phyloP scores from a whole-genome alignment of 2,888 invertebrate species.

The Epinotia brunnichana region DNA sequence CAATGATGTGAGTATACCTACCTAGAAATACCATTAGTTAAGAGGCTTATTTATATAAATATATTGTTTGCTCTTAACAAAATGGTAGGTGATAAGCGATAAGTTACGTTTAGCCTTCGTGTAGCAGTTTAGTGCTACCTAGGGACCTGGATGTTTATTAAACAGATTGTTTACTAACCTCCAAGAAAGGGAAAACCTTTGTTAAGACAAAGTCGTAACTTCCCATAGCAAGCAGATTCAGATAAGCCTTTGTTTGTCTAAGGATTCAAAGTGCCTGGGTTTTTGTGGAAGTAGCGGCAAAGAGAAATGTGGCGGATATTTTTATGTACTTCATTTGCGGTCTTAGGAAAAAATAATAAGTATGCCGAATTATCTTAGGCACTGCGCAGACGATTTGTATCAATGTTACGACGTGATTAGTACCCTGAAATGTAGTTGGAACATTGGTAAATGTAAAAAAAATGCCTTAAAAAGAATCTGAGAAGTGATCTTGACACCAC shows the following conservation, averaged over 20 bases:
- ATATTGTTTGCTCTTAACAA: neutral
- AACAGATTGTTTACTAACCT: constrained; percentile 20
- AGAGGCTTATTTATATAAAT: neutral
- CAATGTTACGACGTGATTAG: too few species aligned
- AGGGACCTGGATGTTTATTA: constrained; percentile 17
- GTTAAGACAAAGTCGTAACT: neutral
- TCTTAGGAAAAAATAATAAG: neutral
- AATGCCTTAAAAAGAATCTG: too few species aligned
- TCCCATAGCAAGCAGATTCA: neutral
- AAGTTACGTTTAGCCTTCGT: constrained; percentile 10
- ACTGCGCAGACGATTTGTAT: too few species aligned
- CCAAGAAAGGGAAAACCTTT: neutral
- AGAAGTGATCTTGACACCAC: too few species aligned
- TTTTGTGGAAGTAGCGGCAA: constrained; percentile 10
- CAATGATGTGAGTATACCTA: too few species aligned
- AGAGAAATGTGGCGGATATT: constrained; percentile 3
- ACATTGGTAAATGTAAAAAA: too few species aligned
- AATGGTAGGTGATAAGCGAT: constrained; percentile 7
- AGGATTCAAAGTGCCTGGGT: neutral
- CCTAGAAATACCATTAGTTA: too few species aligned
- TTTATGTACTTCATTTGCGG: constrained; percentile 3
- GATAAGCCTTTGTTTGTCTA: neutral
- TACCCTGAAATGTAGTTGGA: too few species aligned
- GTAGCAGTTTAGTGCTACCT: constrained; percentile 6
- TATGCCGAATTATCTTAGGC: neutral